Conservation (phyloP, 2,113 vertebrate species). For the Saccopteryx leptura region DNA sequence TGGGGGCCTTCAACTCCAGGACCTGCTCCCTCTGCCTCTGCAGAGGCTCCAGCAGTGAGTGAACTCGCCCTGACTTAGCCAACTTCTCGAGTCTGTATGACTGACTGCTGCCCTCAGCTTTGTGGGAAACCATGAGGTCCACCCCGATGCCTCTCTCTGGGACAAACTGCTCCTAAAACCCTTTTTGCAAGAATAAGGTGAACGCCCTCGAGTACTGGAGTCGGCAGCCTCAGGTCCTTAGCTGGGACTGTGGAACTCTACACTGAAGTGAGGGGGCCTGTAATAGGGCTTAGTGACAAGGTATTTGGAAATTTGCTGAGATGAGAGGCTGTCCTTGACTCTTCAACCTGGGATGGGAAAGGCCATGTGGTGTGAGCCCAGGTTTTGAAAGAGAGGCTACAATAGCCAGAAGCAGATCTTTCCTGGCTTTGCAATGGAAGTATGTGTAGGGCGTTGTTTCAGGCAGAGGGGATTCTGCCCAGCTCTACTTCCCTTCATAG, state of each 20-base stretch:
- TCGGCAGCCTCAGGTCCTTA: background rate
- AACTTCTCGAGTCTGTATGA: background rate
- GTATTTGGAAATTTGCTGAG: background rate
- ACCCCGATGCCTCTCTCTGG: background rate
- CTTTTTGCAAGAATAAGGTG: slow-evolving; percentile 40
- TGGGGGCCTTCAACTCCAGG: slow-evolving; percentile 90
- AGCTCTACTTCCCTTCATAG: background rate
- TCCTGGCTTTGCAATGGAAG: slow-evolving; percentile 8
- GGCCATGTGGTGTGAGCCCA: background rate
- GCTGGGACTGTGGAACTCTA: background rate
- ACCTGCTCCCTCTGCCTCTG: slow-evolving; percentile 93
- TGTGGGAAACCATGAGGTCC: background rate
- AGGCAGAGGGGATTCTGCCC: background rate
- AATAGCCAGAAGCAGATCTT: background rate
- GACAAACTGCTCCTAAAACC: background rate
- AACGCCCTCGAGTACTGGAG: background rate
- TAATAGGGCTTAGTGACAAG: background rate
- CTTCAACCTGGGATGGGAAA: background rate
- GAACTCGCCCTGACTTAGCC: background rate
- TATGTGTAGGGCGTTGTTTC: background rate
- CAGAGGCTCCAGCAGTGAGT: slow-evolving; percentile 94
- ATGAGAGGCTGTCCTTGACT: background rate
- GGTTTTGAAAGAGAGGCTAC: background rate
- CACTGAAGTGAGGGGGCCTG: background rate
- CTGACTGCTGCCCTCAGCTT: background rate